These are phyloP conservation scores for Linepithema humile DNA, from an alignment of 1,140 invertebrate species.

Conservation along the genomic window DNA sequence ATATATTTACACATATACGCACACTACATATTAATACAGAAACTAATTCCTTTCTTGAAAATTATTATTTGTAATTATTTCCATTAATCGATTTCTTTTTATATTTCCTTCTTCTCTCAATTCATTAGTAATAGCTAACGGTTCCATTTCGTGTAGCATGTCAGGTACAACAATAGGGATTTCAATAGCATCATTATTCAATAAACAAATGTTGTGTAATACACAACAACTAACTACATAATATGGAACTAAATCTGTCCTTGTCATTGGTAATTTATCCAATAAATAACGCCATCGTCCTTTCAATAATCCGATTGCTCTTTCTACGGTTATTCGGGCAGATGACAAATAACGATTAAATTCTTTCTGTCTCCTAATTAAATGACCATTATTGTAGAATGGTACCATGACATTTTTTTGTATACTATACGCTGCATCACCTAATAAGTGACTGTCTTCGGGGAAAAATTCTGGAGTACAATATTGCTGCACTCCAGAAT, in stretches of 20 bases:
- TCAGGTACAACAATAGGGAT: background rate
- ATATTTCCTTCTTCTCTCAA: conserved; percentile 5
- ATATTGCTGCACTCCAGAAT: conserved; percentile 9
- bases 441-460: no score
- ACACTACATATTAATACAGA: background rate
- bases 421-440: no score
- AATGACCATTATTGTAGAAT: conserved; percentile 13
- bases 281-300: conserved; percentile 19
- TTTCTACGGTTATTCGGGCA: no score
- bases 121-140: background rate
- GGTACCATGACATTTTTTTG: conserved; percentile 14
- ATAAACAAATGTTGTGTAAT: background rate
- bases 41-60: background rate
- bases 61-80: conserved; percentile 1
- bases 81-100: conserved; percentile 11
- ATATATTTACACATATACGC: no score
- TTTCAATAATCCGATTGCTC: background rate
- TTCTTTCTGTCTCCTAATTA: conserved; percentile 1
- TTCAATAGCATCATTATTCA: background rate
- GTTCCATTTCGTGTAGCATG: background rate
- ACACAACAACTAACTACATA: no score
- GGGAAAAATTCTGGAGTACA: no score
- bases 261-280: background rate
- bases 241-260: background rate
- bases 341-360: background rate